Evolutionary conservation across 2,888 invertebrate species (phyloP).

Genomic region (Melitaea athalia): DNA sequence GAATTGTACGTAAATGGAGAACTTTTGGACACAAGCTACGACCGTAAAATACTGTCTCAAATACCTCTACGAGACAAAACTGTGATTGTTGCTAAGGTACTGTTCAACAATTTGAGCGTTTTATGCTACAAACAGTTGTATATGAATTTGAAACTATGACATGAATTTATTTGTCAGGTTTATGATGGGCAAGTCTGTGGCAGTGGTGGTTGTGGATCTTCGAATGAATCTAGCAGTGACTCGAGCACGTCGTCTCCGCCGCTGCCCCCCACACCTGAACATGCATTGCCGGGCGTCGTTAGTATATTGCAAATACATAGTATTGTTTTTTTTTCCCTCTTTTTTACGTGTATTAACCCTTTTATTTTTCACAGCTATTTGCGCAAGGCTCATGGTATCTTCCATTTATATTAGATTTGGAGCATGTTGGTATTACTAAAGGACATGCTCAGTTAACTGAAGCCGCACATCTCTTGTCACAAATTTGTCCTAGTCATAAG

Average conservation of each 20-base stretch:
- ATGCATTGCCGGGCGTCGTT: slow-evolving; percentile 94
- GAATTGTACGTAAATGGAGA: slow-evolving; percentile 96
- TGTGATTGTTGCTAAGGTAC: slow-evolving; percentile 83
- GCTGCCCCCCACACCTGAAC: slow-evolving; percentile 93
- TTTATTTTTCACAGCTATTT: slow-evolving; percentile 69
- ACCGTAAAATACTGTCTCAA: slow-evolving; percentile 92
- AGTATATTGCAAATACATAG: slow-evolving; percentile 57
- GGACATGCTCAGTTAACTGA: slow-evolving; percentile 91
- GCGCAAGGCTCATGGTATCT: slow-evolving; percentile 90
- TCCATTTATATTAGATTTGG: slow-evolving; percentile 92
- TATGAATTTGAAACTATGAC: neutral
- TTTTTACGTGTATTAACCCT: neutral
- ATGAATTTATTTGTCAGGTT: slow-evolving; percentile 51
- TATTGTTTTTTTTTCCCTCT: neutral
- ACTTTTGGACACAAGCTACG: slow-evolving; percentile 92
- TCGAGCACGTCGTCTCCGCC: slow-evolving; percentile 97
- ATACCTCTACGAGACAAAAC: slow-evolving; percentile 94
- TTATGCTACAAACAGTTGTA: neutral
- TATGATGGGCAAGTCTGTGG: slow-evolving; percentile 77
- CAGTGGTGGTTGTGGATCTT: slow-evolving; percentile 76
- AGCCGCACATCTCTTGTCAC: slow-evolving; percentile 89
- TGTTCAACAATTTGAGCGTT: slow-evolving; percentile 3
- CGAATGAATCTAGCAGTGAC: slow-evolving; percentile 94
- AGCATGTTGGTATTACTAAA: slow-evolving; percentile 92
- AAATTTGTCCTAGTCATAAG: slow-evolving; percentile 90